Base-by-base conservation (phyloP, 2,888 invertebrate species). In the Craniophora ligustri region DNA sequence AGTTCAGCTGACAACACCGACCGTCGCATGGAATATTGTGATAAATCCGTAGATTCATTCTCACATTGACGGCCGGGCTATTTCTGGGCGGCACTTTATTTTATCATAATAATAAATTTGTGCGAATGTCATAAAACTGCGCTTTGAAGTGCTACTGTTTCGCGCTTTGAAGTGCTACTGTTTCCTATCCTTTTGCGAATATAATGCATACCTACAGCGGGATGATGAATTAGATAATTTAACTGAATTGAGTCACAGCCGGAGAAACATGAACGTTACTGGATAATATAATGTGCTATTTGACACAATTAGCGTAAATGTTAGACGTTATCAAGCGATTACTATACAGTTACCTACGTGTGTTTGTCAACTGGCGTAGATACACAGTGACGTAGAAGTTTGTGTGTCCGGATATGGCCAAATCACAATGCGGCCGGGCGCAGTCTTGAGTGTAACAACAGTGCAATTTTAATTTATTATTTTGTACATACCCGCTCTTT, bases 41-140 rank as follows among this genome's bases (percentile, higher is more conserved):
- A 38, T 46, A 34, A 55, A 42, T 44, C 13, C 35, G 14, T 48
- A n/a, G 1, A n/a, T 21, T 30, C 39, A 35, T 30, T 50, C 34
- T 36, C 35, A 44, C 38, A 34, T 49, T 68, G 49, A 49, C 28
- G 35, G 69, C 42, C 46, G 41, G 23, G 21, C 30, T 63, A 65
- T 63, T 68, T 44, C 15, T 3, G 15, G 31, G 38, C 11, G 5
- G 10, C 5, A 34, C 8, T 38, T 8, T 35, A 45, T 34, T 35
- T 11, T 51, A 2, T 28, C 31, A 10, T 13, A 18, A 23, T 58
- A 51, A 46, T 32, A 39, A 11, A 16, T 18, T 19, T 23, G 21
- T 13, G 34, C 7, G 4, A 23, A 30, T 19, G 19, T 38, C 8
- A 21, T 36, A 28, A 31, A 60, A 28, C 21, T 40, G 10, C 5